Conservation (phyloP, 1,140 invertebrate genomes). For the Diuraphis noxia region DNA sequence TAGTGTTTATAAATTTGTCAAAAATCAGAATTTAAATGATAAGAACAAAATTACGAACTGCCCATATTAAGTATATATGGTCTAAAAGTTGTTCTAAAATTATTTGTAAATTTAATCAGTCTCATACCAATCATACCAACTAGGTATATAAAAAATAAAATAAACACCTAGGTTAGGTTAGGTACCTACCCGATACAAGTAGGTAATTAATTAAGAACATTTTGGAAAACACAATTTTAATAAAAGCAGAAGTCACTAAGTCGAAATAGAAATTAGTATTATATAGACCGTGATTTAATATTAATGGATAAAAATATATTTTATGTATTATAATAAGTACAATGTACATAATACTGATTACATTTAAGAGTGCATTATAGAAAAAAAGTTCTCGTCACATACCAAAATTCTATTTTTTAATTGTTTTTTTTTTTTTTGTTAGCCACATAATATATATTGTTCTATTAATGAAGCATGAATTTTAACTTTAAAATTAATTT, state of each 20-base stretch:
- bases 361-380: not conserved
- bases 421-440: too few relatives aligned
- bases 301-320: too few relatives aligned
- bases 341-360: not conserved
- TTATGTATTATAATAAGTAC: too few relatives aligned
- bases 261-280: too few relatives aligned
- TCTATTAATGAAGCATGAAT: not conserved
- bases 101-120: not conserved
- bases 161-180: too few relatives aligned
- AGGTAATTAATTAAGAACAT: too few relatives aligned
- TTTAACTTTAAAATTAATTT: not conserved
- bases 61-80: not conserved
- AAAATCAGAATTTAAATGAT: not conserved
- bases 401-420: too few relatives aligned
- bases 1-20: not conserved
- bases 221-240: too few relatives aligned
- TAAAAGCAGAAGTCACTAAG: too few relatives aligned
- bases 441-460: not conserved
- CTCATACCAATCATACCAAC: too few relatives aligned
- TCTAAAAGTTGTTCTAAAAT: not conserved
- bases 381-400: not conserved
- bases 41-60: not conserved
- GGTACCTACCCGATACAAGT: accelerated
- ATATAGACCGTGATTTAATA: too few relatives aligned
- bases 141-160: too few relatives aligned